phyloP scores from a whole-genome alignment of 2,888 invertebrate genomes.

The Yponomeuta evonymella region DNA sequence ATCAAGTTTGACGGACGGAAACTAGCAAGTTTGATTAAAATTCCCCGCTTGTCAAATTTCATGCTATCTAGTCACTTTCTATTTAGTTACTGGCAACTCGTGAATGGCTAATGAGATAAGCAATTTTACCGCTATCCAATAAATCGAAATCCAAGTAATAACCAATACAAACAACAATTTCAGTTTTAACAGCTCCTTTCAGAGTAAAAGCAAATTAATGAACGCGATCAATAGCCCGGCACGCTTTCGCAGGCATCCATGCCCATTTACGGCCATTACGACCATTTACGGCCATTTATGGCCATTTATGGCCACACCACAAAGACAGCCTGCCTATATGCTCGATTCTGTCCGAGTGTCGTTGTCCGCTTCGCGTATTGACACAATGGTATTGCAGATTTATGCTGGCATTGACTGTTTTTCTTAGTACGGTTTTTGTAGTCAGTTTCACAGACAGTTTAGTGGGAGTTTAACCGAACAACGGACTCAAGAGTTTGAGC shows the following conservation, averaged over 20 bases:
- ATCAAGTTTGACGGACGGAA: too few species aligned
- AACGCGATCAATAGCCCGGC: constrained; percentile 29
- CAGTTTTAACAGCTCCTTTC: not conserved
- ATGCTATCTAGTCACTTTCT: too few species aligned
- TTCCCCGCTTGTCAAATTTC: too few species aligned
- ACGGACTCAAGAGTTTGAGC: too few species aligned
- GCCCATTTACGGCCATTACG: constrained; percentile 38
- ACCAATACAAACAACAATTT: constrained; percentile 10
- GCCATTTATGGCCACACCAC: constrained; percentile 42
- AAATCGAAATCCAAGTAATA: not conserved
- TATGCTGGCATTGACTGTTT: constrained; percentile 53
- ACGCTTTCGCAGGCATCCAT: constrained; percentile 37
- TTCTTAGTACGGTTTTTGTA: constrained; percentile 43
- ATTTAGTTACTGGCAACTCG: too few species aligned
- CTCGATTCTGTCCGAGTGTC: constrained; percentile 44
- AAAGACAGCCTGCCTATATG: constrained; percentile 31
- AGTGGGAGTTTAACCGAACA: not conserved
- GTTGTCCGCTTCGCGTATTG: constrained; percentile 31
- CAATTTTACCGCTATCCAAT: not conserved
- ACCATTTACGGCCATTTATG: constrained; percentile 37
- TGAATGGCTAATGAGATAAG: not conserved
- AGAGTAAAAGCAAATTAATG: constrained; percentile 37
- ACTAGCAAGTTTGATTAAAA: too few species aligned
- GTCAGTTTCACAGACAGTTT: constrained; percentile 19
- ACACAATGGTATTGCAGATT: constrained; percentile 47